Base-by-base conservation (phyloP, 2,888 invertebrate species). In the Tenodera sinensis region DNA sequence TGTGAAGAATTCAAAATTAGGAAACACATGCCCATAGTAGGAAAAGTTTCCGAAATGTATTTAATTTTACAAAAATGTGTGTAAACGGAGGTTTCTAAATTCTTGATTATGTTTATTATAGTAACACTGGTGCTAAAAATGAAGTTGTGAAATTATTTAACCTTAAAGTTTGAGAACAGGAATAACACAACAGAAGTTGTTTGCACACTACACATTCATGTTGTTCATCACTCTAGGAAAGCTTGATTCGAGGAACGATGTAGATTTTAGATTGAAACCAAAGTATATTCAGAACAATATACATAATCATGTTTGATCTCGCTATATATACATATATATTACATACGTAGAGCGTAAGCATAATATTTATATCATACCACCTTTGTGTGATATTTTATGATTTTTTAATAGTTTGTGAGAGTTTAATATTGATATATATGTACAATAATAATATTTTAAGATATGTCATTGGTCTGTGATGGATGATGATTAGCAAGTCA, bases 321-420 rank as follows among this genome's bases (percentile, higher is more conserved):
- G 42, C 83, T 30, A 82, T 83, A n/a, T n/a, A 87, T 87, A 71
- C 54, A 71, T 71, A 71, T 71, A 71, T 71, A 71, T 71, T 71
- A 71, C 54, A 71, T 71, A 71, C 25, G 54, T 71, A 71, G 54
- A 71, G 54, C 25, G 54, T 71, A 71, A 71, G 25, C 54, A 71
- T 71, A 71, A 71, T 25, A 71, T 71, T 71, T 71, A 71, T 71
- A 83, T 34, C 83, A 42, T 87, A 87, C 81, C 87, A 87, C 87
- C 30, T 87, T 87, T 87, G 87, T 87, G 87, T 87, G 87, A 87
- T 87, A 87, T 87, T 87, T 87, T 87, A 87, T 87, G 87, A 87
- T 87, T 87, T 87, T 71, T 71, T 71, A 71, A 87, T 87, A 87
- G 87, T 87, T 82, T 81, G 87, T 83, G 87, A 87, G 87, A 87